Percentiles rank a stretch among this genome's conserved stretches.
Conservation (phyloP, 2,888 invertebrate species). For the Mongoloraphidia duomilia region DNA sequence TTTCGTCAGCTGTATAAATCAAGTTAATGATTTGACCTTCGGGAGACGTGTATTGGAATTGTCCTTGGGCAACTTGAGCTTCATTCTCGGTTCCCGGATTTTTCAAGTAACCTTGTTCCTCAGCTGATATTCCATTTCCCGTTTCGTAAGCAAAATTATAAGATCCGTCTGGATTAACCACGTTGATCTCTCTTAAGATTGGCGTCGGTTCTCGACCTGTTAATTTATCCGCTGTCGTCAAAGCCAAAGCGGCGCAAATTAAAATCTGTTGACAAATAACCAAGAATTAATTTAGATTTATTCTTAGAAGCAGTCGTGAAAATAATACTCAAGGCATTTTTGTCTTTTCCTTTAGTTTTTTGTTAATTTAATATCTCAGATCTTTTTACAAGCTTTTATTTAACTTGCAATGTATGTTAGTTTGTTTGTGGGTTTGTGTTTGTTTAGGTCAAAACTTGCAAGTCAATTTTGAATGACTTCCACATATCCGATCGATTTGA, state of each 20-base stretch:
- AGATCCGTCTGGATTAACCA: slow-evolving; percentile 43
- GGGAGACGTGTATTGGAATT: slow-evolving; percentile 43
- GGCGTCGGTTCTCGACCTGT: slow-evolving; percentile 21
- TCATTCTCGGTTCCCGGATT: slow-evolving; percentile 39
- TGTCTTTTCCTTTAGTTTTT: too few species aligned
- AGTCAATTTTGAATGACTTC: too few species aligned
- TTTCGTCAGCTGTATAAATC: slow-evolving; percentile 52
- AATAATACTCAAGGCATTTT: too few species aligned
- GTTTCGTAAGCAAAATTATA: slow-evolving; percentile 35
- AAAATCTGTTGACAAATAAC: slow-evolving; percentile 9
- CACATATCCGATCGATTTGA: too few species aligned
- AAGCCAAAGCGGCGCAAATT: slow-evolving; percentile 17
- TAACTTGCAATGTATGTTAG: too few species aligned
- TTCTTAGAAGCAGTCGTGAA: too few species aligned
- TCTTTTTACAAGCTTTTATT: too few species aligned
- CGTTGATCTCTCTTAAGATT: slow-evolving; percentile 39
- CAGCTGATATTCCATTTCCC: slow-evolving; percentile 40
- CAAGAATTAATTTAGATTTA: background rate
- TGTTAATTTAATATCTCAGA: too few species aligned
- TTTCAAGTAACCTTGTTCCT: slow-evolving; percentile 42
- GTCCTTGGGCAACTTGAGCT: slow-evolving; percentile 38
- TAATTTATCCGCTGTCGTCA: slow-evolving; percentile 19
- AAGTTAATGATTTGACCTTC: slow-evolving; percentile 36
- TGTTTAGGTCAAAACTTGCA: too few species aligned
- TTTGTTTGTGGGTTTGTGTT: too few species aligned